Evolutionary conservation across 2,888 invertebrate species (phyloP), one percentile per base, ranked within the genome.

Genomic region (Metellina segmentata): DNA sequence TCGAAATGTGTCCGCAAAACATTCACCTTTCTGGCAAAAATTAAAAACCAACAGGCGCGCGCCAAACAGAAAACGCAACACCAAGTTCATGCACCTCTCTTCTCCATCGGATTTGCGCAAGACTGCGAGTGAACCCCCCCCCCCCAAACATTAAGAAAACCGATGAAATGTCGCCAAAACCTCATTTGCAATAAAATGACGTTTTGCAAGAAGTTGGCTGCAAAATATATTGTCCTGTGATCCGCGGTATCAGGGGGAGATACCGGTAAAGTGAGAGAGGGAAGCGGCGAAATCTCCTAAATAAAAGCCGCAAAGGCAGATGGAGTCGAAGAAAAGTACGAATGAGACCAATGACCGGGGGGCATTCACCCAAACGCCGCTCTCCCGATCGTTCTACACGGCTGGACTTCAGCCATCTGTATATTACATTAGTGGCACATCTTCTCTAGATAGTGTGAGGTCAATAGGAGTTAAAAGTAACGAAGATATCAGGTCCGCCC

Each of bases 301-400:
- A 75, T 34, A 34, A 34, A 49, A 78, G 52, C 52, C 53, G 52
- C 52, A 20, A 49, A 52, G 8, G n/a, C 79, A 7, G 79, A n/a
- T n/a, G 86, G 61, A 87, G 51, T 53, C 61, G 83, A 49, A 74
- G 72, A 72, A 81, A 69, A 34, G 19, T 74, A 72, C 61, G 78
- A 70, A 86, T 49, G 77, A 79, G 89, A 85, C 89, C 89, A 89
- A 78, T 89, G 89, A 89, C 89, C 89, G 83, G 77, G 83, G 89
- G 89, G 52, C 83, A 85, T 89, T 81, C 81, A 81, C 83, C 83
- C 82, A 81, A 34, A 48, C 85, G 72, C 34, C 11, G 20, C 61
- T n/a, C 53, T 52, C 70, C 61, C 72, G 89, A 69, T 89, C 89
- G 89, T 83, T 89, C 85, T 85, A 85, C 85, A 34, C 85, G 71